These are phyloP conservation scores for Toxotes chatareus DNA, from an alignment of 2,113 vertebrate species.

Conservation along the genomic window DNA sequence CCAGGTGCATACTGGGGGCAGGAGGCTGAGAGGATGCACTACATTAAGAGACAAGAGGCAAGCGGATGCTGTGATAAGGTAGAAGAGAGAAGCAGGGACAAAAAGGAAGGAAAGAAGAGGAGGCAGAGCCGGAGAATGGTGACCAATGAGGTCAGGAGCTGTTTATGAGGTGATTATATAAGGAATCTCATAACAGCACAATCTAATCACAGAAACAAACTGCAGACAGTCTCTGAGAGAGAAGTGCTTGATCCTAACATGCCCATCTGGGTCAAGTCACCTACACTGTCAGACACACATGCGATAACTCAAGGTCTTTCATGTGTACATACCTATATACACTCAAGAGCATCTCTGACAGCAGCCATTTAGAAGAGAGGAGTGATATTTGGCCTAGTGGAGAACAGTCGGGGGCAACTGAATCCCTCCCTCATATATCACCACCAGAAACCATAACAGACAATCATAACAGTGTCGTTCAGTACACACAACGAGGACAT, in stretches of 20 bases:
- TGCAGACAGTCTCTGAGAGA: constrained; percentile 36
- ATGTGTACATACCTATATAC: background rate
- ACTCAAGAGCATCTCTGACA: constrained; percentile 49
- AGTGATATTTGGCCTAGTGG: constrained; percentile 47
- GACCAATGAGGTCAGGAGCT: constrained; percentile 17
- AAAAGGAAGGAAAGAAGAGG: background rate
- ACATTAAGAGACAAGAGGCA: constrained; percentile 56
- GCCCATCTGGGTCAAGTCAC: constrained; percentile 45
- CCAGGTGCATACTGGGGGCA: constrained; percentile 58
- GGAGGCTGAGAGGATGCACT: constrained; percentile 64
- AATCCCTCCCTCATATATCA: constrained; percentile 53
- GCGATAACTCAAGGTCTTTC: constrained; percentile 8
- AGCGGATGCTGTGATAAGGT: constrained; percentile 13
- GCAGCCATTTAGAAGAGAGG: constrained; percentile 54
- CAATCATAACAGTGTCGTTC: constrained; percentile 60
- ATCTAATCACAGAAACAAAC: constrained; percentile 65
- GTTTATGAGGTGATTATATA: constrained; percentile 58
- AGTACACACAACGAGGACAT: constrained; percentile 40
- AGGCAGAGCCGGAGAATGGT: constrained; percentile 9
- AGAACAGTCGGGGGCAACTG: constrained; percentile 34
- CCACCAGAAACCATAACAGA: constrained; percentile 52
- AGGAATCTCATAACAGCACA: constrained; percentile 43
- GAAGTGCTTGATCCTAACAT: constrained; percentile 34
- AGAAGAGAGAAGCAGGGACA: constrained; percentile 22
- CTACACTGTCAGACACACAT: constrained; percentile 29